Evolutionary conservation across 2,113 vertebrate species (phyloP).

Genomic region (Syngnathus typhle): DNA sequence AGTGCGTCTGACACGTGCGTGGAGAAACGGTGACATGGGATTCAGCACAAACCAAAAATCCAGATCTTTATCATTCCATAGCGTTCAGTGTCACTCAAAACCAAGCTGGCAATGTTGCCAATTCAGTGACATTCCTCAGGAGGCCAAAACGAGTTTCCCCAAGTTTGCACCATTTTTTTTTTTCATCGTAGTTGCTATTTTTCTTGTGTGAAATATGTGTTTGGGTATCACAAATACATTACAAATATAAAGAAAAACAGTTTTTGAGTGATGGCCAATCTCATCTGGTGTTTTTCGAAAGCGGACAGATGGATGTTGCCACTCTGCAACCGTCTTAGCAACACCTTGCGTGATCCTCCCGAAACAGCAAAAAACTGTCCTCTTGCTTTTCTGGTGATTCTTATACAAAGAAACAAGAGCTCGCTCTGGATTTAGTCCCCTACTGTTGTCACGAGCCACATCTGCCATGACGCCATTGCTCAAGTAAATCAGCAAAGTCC

Average conservation of each 20-base stretch:
- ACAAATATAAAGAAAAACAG: constrained; percentile 19
- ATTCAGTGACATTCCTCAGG: constrained; percentile 47
- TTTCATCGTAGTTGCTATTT: too few species aligned
- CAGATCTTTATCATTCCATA: constrained; percentile 65
- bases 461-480: constrained; percentile 22
- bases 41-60: constrained; percentile 72
- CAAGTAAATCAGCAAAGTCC: constrained; percentile 2
- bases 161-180: constrained; percentile 36
- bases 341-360: constrained; percentile 58
- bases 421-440: constrained; percentile 21
- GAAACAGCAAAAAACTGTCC: constrained; percentile 52
- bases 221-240: constrained; percentile 17
- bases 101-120: constrained; percentile 28
- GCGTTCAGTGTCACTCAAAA: constrained; percentile 42
- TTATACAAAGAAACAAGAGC: constrained; percentile 24
- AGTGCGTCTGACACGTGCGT: constrained; percentile 71
- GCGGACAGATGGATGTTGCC: not conserved
- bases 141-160: constrained; percentile 39
- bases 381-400: constrained; percentile 47
- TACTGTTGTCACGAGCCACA: constrained; percentile 10
- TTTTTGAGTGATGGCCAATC: too few species aligned
- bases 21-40: constrained; percentile 74
- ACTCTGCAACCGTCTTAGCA: constrained; percentile 40
- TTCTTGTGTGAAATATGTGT: too few species aligned
- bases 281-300: not conserved